A percentile compares a stretch with the other conserved stretches of the same genome.
These are phyloP conservation scores for Erebia ligea DNA, from an alignment of 2,888 invertebrate genomes.

Conservation along the genomic window DNA sequence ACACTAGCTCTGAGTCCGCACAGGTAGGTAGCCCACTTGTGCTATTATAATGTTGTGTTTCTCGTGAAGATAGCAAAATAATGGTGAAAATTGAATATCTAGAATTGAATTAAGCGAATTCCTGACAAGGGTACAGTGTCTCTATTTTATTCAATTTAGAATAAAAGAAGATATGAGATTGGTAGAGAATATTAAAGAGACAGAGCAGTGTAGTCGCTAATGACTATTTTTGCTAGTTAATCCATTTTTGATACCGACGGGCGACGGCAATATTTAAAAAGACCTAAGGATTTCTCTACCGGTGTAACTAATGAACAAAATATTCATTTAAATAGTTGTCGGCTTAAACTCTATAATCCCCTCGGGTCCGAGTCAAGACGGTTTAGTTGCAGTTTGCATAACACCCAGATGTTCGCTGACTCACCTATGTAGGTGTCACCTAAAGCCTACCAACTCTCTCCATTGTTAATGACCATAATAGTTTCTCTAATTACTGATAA, in stretches of 20 bases:
- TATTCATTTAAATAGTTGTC: neutral
- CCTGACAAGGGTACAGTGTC: too few relatives aligned
- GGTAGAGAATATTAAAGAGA: too few relatives aligned
- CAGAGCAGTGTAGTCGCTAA: neutral
- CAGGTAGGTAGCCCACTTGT: too few relatives aligned
- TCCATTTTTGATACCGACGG: neutral
- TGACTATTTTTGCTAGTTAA: too few relatives aligned
- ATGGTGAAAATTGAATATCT: too few relatives aligned
- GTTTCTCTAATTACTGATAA: slow-evolving; percentile 17
- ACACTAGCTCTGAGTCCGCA: too few relatives aligned
- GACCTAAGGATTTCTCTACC: neutral
- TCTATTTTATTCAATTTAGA: too few relatives aligned
- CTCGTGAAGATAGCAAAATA: too few relatives aligned
- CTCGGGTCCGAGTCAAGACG: slow-evolving; percentile 55
- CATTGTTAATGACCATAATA: slow-evolving; percentile 29
- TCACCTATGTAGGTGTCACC: slow-evolving; percentile 63
- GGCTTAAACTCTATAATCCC: slow-evolving; percentile 18
- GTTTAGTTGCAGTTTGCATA: slow-evolving; percentile 47
- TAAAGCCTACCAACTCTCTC: slow-evolving; percentile 25
- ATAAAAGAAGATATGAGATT: too few relatives aligned
- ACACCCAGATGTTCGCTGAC: slow-evolving; percentile 72
- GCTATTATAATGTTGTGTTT: too few relatives aligned
- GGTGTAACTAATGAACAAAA: neutral
- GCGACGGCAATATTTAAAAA: neutral
- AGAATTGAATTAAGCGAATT: too few relatives aligned